Evolutionary conservation across 2,888 invertebrate species (phyloP).

Genomic region (Branchellion lobata): DNA sequence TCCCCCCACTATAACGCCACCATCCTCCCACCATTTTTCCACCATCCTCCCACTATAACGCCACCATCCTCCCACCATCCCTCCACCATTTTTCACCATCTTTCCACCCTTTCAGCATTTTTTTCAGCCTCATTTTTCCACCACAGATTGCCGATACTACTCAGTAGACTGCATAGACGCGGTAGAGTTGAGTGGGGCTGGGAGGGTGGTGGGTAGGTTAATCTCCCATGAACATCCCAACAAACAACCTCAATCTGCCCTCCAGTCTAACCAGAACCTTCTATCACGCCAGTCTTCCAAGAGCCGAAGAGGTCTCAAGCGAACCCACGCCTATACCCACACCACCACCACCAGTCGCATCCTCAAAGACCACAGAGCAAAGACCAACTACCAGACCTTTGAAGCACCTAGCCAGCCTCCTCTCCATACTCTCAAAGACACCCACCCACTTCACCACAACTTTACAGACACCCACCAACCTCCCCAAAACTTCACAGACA

Average conservation of each 20-base stretch:
- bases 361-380: background rate
- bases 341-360: background rate
- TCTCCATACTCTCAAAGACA: background rate
- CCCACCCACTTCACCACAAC: constrained; percentile 23
- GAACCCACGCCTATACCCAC: background rate
- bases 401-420: background rate
- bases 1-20: too few relatives aligned
- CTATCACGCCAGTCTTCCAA: background rate
- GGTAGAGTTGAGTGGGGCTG: constrained; percentile 9
- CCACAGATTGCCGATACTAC: too few relatives aligned
- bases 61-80: too few relatives aligned
- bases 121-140: too few relatives aligned
- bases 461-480: background rate
- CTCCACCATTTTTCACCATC: too few relatives aligned
- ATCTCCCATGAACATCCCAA: too few relatives aligned
- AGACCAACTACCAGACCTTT: background rate
- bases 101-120: too few relatives aligned
- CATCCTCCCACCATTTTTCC: too few relatives aligned
- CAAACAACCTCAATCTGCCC: too few relatives aligned
- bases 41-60: too few relatives aligned
- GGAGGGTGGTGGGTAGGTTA: constrained; percentile 13
- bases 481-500: background rate
- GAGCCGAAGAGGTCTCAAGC: background rate
- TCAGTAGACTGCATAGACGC: constrained; percentile 42
- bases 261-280: background rate